Base-by-base conservation (phyloP, 2,797 vertebrate species). In the Crenuchus spilurus region DNA sequence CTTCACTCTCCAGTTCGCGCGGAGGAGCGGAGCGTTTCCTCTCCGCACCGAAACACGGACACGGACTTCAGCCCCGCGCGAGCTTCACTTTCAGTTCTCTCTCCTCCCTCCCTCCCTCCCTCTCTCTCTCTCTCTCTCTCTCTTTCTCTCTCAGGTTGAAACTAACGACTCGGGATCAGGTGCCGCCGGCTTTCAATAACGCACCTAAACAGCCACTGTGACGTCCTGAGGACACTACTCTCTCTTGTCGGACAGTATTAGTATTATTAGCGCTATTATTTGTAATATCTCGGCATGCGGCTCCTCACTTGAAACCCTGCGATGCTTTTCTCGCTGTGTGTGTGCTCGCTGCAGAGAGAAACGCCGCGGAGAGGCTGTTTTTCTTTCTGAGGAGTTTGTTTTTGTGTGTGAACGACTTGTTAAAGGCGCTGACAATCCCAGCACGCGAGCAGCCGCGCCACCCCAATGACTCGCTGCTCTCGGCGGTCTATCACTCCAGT, bases 81-180 rank as follows among this genome's bases (percentile, higher is more conserved):
- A 10, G 49, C 22, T 52, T 24, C 49, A 52, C 10, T 54, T 54
- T 30, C 51, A 54, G 26, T 14, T 24, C 49, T 82, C 84, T 44
- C 16, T n/a, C 57, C 26, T 30, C 26, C 30, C 26, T 54, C 51
- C 8, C 26, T 60, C 39, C 16, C 46, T 52, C 54, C 48, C 58
- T 30, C 30, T 67, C 65, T 30, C 35, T 26, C 46, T 31, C 48
- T 18, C 16, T 41, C 49, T 26, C 20, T 65, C 67, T 82, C 83
- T 58, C 72, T 51, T 31, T 33, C 30, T 71, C 81, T 82, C 84
- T 84, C 85, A 77, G 84, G 52, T 82, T 82, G 82, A 87, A 83
- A 86, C 80, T 80, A 86, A 82, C 79, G 84, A 41, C 62, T n/a
- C 65, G 42, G 62, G 77, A 87, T 80, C 87, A 84, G 84, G 80